These are phyloP conservation scores for Myotis vivesi DNA, from an alignment of 2,797 vertebrate genomes.

Conservation along the genomic window DNA sequence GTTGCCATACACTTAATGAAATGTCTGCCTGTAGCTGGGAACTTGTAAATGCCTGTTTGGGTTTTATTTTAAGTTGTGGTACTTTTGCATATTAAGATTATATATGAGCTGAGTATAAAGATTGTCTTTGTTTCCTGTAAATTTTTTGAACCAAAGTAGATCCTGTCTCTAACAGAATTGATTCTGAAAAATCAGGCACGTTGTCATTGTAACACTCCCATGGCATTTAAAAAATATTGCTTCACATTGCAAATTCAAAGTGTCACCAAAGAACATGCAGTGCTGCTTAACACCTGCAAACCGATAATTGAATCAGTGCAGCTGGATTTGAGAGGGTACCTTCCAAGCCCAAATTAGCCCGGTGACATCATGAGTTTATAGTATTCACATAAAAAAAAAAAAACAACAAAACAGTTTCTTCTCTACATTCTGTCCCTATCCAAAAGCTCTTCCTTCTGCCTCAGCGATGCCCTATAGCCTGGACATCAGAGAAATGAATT, in stretches of 20 bases:
- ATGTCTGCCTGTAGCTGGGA: neutral
- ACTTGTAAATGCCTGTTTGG: neutral
- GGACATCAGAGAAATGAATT: conserved; percentile 53
- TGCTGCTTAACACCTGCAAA: conserved; percentile 19
- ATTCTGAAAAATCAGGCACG: conserved; percentile 67
- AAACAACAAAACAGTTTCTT: conserved; percentile 8
- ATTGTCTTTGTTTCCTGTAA: conserved; percentile 18
- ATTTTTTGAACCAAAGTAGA: conserved; percentile 12
- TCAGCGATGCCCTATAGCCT: conserved; percentile 24
- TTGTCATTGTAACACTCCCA: conserved; percentile 41
- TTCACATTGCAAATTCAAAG: conserved; percentile 32
- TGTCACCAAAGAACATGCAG: conserved; percentile 19
- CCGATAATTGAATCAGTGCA: conserved; percentile 47
- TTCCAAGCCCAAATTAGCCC: conserved; percentile 56
- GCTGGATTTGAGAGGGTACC: conserved; percentile 26
- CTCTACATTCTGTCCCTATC: neutral
- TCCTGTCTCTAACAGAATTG: conserved; percentile 48
- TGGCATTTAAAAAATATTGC: conserved; percentile 18
- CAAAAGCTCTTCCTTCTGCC: neutral
- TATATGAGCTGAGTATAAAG: neutral
- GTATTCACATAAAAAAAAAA: conserved; percentile 50
- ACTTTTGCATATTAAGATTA: neutral
- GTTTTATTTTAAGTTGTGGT: neutral
- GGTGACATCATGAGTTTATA: conserved; percentile 54
- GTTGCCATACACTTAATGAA: neutral